These are phyloP conservation scores for Corydoras sp. DNA, from an alignment of 2,113 vertebrate genomes.

Conservation along the genomic window DNA sequence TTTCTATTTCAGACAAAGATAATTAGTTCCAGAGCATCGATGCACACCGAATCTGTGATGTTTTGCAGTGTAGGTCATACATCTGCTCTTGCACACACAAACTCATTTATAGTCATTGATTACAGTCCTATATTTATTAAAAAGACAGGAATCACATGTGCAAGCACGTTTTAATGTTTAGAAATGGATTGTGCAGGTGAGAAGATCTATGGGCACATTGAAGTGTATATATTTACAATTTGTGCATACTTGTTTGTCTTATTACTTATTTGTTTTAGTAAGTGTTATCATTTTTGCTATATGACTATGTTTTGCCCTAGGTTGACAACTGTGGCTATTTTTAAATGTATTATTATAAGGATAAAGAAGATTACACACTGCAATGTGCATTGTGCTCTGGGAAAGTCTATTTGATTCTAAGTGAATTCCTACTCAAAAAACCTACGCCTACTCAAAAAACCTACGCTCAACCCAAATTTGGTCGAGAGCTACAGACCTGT, in stretches of 20 bases:
- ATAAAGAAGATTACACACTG: no score
- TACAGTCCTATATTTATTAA: background rate
- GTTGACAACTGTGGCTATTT: no score
- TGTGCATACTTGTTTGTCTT: constrained; percentile 3
- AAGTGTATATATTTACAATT: no score
- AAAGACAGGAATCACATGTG: background rate
- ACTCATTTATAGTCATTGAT: background rate
- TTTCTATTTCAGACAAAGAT: background rate
- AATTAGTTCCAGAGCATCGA: background rate
- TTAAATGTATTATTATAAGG: no score
- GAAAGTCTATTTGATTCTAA: no score
- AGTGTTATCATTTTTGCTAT: background rate
- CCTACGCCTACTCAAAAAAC: no score
- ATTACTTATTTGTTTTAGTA: background rate
- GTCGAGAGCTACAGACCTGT: no score
- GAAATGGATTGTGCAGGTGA: background rate
- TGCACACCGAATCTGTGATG: background rate
- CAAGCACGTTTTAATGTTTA: background rate
- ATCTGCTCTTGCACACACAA: background rate
- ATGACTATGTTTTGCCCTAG: no score
- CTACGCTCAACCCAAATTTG: no score
- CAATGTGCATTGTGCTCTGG: no score
- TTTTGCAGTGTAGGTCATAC: background rate
- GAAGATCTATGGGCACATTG: no score
- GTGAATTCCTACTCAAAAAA: no score